Evolutionary conservation across 2,888 invertebrate genomes (phyloP), one percentile per base, ranked within the genome.

Genomic region (Cenopis cana): DNA sequence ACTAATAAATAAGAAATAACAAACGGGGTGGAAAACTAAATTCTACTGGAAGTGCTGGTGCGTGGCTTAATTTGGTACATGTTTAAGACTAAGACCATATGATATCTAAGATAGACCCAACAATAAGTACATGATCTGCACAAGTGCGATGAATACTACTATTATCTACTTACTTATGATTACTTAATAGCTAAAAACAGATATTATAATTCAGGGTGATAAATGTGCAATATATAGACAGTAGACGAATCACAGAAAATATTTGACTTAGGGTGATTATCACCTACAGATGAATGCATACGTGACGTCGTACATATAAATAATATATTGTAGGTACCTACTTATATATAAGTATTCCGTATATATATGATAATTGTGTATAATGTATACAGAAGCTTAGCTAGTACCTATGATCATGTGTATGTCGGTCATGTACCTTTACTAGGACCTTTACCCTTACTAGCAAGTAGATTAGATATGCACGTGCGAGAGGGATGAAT

Each of bases 1-100:
- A 77, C 77, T 80, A 78, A 69, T 72, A 77, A 85, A 83, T 83
- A 85, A 62, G 50, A 57, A 83, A 84, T 85, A 84, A 81, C 72
- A 71, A 75, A 68, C 62, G 69, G 52, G 36, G 60, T 73, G 59
- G 72, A 73, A 72, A 69, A 65, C 68, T 66, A 77, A 75, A 76
- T 54, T 60, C 54, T n/a, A 33, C 36, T 36, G n/a, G 24, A 46
- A 20, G 66, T 67, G 69, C 52, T 55, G 54, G 70, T 70, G 70
- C 70, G 3, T 24, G 18, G 33, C 33, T 38, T 10, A 18, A 41
- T 52, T 29, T 52, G 52, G n/a, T 55, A 62, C 49, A 49, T 55
- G 55, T n/a, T 57, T 24, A 49, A 33, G 10, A n/a, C n/a, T n/a
- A 24, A 24, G 24, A 4, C 4, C n/a, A 60, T 12, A 50, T 64